Conservation (phyloP, 2,888 invertebrate species). For the Neria commutata region DNA sequence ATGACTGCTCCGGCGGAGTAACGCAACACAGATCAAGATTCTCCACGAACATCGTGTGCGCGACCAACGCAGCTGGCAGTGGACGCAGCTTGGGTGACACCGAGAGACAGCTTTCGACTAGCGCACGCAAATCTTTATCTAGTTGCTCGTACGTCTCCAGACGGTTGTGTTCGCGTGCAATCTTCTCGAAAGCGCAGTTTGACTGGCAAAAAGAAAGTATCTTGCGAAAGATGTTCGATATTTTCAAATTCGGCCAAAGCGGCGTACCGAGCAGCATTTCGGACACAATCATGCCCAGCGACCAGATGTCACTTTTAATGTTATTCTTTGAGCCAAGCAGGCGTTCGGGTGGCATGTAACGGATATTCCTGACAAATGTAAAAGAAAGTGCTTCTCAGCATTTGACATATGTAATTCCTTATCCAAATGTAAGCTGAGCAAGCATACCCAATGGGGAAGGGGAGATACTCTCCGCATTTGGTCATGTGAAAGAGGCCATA, state of each 20-base stretch:
- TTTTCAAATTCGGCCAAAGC: constrained; percentile 77
- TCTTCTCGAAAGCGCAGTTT: constrained; percentile 68
- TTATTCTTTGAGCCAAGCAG: constrained; percentile 71
- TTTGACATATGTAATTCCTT: too few relatives aligned
- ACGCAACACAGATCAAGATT: constrained; percentile 50
- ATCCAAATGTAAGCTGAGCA: not conserved
- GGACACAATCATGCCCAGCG: constrained; percentile 86
- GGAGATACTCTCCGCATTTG: constrained; percentile 81
- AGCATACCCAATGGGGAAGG: constrained; percentile 84
- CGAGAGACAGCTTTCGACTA: constrained; percentile 76
- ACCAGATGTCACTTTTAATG: constrained; percentile 90
- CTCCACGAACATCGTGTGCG: constrained; percentile 65
- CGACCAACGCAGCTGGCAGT: constrained; percentile 67
- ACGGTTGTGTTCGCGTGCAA: constrained; percentile 80
- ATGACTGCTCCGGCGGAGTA: constrained; percentile 54
- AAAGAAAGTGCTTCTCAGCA: too few relatives aligned
- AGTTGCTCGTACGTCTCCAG: constrained; percentile 50
- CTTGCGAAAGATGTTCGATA: constrained; percentile 74
- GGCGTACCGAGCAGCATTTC: constrained; percentile 76
- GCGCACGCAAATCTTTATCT: constrained; percentile 53
- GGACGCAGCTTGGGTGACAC: constrained; percentile 70
- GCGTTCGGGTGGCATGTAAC: constrained; percentile 83
- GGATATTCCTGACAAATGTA: constrained; percentile 67
- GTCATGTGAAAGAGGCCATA: constrained; percentile 95
- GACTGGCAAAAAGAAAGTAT: constrained; percentile 67